phyloP scores from a whole-genome alignment of 2,797 vertebrate genomes.

The Craterocephalus amniculus region DNA sequence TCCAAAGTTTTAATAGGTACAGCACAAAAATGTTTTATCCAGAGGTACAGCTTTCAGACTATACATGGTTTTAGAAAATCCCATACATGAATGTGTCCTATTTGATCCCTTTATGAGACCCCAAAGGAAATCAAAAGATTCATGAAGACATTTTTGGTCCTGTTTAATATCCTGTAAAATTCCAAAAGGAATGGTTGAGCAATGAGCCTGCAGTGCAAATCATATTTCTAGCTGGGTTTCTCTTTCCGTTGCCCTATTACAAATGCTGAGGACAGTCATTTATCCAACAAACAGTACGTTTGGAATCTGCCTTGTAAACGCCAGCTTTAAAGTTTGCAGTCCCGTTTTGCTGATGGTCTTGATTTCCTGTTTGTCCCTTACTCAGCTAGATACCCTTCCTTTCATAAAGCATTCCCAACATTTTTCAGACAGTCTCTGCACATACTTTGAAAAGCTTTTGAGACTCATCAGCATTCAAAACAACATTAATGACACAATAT shows the following conservation, averaged over 20 bases:
- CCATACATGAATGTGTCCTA: background rate
- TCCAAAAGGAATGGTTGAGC: constrained; percentile 20
- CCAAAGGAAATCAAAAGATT: constrained; percentile 10
- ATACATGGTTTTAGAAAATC: background rate
- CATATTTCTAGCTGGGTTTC: constrained; percentile 21
- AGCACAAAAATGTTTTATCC: background rate
- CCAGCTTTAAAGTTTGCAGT: constrained; percentile 47
- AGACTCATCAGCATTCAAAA: constrained; percentile 68
- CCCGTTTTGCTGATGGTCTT: constrained; percentile 61
- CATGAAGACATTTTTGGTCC: constrained; percentile 12
- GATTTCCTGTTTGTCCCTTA: constrained; percentile 66
- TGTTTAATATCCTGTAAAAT: constrained; percentile 8
- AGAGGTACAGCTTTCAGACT: background rate
- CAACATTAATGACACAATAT: constrained; percentile 37
- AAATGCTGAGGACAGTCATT: constrained; percentile 48
- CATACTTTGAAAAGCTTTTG: constrained; percentile 35
- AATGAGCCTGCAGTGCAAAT: constrained; percentile 21
- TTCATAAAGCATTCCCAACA: constrained; percentile 46
- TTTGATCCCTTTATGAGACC: background rate
- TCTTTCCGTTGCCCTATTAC: constrained; percentile 12
- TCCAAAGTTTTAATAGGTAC: background rate
- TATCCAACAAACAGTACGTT: constrained; percentile 34
- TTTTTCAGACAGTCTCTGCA: constrained; percentile 43
- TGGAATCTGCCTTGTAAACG: constrained; percentile 40
- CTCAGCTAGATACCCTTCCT: constrained; percentile 62